Conservation (phyloP, 2,113 vertebrate genomes). For the Anthoscopus minutus region DNA sequence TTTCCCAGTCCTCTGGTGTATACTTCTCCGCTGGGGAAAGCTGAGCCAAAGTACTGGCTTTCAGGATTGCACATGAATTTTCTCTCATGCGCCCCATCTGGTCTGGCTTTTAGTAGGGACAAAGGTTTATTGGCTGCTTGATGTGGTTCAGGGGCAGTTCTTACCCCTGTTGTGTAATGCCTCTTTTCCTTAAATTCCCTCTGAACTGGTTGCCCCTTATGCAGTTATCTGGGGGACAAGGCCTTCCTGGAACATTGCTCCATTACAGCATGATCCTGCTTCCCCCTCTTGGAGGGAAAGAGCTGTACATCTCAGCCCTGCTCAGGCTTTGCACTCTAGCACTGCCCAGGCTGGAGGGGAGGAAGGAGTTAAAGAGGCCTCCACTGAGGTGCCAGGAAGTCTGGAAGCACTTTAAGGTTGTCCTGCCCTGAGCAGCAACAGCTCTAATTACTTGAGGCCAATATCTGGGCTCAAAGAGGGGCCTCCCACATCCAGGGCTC, state of each 20-base stretch:
- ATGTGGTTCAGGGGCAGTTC: background rate
- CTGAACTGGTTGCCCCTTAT: background rate
- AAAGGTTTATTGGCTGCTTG: background rate
- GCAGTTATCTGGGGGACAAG: background rate
- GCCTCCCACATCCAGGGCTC: background rate
- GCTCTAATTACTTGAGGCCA: constrained; percentile 38
- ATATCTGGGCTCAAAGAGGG: background rate
- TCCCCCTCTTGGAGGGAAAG: background rate
- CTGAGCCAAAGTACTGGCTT: background rate
- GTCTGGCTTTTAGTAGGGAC: background rate
- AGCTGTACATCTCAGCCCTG: background rate
- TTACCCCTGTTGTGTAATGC: background rate
- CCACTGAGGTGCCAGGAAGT: constrained; percentile 3
- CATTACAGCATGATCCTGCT: background rate
- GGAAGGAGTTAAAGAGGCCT: constrained; percentile 55
- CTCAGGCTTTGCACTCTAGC: background rate
- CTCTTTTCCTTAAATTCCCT: background rate
- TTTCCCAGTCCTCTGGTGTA: background rate
- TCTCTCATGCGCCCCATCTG: background rate
- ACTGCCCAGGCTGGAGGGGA: background rate
- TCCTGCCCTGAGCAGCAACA: background rate
- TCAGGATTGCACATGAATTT: background rate
- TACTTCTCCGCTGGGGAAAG: background rate
- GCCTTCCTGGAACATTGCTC: background rate
- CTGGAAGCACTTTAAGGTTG: constrained; percentile 40